A percentile compares a stretch with the other conserved stretches of the same genome.
These are phyloP conservation scores for Andrena trimmerana DNA, from an alignment of 2,888 invertebrate species.

Conservation along the genomic window DNA sequence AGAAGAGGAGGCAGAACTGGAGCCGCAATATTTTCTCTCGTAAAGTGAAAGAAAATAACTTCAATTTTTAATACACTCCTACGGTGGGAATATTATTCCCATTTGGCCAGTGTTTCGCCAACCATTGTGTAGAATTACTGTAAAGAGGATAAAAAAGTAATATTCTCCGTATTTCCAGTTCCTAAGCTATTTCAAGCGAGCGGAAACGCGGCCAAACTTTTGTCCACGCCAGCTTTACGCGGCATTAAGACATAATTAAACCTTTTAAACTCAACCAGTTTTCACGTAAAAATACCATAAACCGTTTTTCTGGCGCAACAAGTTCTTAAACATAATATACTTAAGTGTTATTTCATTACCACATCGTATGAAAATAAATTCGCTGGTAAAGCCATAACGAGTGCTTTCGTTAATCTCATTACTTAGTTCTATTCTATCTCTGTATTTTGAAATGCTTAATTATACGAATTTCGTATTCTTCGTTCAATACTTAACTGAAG, in stretches of 20 bases:
- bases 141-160: slow-evolving; percentile 3
- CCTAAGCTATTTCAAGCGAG: background rate
- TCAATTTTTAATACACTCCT: background rate
- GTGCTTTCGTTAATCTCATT: slow-evolving; percentile 2
- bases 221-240: background rate
- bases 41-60: background rate
- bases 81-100: background rate
- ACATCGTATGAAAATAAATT: background rate
- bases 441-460: too few relatives aligned
- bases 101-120: background rate
- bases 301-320: slow-evolving; percentile 1
- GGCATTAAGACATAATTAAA: slow-evolving; percentile 8
- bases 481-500: too few relatives aligned
- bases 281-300: background rate
- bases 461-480: too few relatives aligned
- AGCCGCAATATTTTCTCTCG: background rate
- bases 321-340: background rate
- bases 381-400: background rate
- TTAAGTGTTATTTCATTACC: background rate
- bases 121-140: background rate
- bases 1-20: background rate
- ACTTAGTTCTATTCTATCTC: background rate
- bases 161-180: background rate
- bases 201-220: background rate
- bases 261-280: background rate